Evolutionary conservation across 1,140 invertebrate species (phyloP).

Genomic region (Sinonovacula constricta): DNA sequence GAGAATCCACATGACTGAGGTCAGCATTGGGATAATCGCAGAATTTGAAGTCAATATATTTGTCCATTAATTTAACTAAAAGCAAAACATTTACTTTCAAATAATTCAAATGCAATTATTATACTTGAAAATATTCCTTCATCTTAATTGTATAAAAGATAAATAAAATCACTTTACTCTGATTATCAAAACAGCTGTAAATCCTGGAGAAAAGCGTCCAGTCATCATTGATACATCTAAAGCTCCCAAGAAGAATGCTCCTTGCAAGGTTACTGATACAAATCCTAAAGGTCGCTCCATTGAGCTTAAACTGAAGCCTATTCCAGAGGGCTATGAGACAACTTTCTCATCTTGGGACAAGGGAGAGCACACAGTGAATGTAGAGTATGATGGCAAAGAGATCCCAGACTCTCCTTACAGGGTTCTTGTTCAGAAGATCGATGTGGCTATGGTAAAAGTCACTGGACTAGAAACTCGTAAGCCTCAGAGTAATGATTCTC

Average conservation of each 20-base stretch:
- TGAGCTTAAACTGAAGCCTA: conserved; percentile 81
- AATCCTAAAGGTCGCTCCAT: conserved; percentile 78
- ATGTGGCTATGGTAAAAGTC: conserved; percentile 92
- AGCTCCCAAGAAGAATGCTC: conserved; percentile 83
- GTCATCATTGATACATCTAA: conserved; percentile 89
- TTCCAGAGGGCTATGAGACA: conserved; percentile 87
- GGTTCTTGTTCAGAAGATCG: conserved; percentile 87
- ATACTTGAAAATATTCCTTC: no score
- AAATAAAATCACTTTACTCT: no score
- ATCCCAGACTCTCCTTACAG: conserved; percentile 90
- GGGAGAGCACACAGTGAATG: conserved; percentile 86
- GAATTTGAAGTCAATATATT: no score
- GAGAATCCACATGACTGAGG: no score
- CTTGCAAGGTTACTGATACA: conserved; percentile 81
- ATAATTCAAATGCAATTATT: no score
- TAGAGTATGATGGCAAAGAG: conserved; percentile 87
- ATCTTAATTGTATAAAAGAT: no score
- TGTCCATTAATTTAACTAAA: no score
- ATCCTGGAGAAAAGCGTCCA: conserved; percentile 83
- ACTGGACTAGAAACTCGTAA: conserved; percentile 93
- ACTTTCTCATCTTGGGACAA: conserved; percentile 90
- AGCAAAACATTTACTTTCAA: no score
- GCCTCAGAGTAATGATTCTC: no score
- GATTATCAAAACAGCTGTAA: no score
- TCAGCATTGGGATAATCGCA: no score